A percentile compares a stretch with the other conserved stretches of the same genome.
These are phyloP conservation scores for Esox niger DNA, from an alignment of 2,113 vertebrate genomes.

Conservation along the genomic window DNA sequence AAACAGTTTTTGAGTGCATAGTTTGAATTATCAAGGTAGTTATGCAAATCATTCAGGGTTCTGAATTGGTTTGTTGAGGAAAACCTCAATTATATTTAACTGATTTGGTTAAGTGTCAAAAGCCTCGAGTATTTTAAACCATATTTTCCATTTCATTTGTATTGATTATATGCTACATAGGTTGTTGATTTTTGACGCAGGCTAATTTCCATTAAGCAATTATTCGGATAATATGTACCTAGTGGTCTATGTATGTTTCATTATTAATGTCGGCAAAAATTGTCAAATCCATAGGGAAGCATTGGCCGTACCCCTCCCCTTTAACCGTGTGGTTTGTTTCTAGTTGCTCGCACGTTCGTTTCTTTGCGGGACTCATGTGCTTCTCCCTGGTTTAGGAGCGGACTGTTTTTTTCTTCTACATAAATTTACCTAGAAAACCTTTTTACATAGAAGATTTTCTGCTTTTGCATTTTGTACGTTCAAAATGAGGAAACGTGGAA, in stretches of 20 bases:
- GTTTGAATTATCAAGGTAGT: too few species aligned
- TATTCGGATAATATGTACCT: background rate
- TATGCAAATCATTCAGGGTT: background rate
- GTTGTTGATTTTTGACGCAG: background rate
- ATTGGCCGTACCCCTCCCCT: conserved; percentile 62
- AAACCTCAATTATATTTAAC: background rate
- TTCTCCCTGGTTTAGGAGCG: background rate
- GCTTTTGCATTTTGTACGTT: conserved; percentile 3
- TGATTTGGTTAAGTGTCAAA: background rate
- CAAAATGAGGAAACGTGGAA: conserved; percentile 51
- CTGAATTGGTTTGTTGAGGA: background rate
- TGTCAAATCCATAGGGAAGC: conserved; percentile 48
- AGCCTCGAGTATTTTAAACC: background rate
- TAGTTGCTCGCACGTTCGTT: conserved; percentile 46
- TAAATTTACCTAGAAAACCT: conserved; percentile 6
- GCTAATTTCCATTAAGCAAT: background rate
- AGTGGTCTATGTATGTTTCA: conserved; percentile 49
- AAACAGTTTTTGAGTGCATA: too few species aligned
- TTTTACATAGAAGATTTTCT: background rate
- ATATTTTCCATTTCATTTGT: background rate
- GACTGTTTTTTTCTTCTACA: background rate
- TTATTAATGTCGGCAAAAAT: conserved; percentile 60
- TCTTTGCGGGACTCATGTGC: conserved; percentile 31
- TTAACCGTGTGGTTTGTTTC: conserved; percentile 59
- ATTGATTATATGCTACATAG: background rate